These are phyloP conservation scores for Eurytoma californica DNA, from an alignment of 2,888 invertebrate genomes.

Conservation along the genomic window DNA sequence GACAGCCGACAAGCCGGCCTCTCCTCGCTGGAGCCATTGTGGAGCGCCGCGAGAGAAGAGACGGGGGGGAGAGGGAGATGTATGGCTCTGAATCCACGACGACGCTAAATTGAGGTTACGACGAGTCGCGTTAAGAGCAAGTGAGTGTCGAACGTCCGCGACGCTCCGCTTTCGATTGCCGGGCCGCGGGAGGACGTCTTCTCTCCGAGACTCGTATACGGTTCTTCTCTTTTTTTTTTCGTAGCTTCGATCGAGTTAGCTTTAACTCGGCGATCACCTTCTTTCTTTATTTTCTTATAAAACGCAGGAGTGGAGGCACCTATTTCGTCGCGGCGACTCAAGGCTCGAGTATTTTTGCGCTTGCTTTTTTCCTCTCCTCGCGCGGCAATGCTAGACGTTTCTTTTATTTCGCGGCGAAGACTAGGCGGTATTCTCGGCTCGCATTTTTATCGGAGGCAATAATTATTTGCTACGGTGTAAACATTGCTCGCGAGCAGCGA, in stretches of 20 bases:
- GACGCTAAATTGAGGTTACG: conserved; percentile 48
- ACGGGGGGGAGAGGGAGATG: background rate
- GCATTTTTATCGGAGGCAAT: background rate
- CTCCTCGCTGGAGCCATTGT: background rate
- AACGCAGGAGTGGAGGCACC: background rate
- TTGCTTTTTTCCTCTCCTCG: background rate
- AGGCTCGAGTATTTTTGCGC: conserved; percentile 19
- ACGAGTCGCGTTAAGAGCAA: conserved; percentile 39
- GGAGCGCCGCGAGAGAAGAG: background rate
- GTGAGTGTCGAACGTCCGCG: conserved; percentile 48
- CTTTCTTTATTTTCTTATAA: background rate
- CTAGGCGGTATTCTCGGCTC: background rate
- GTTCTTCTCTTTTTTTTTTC: conserved; percentile 16
- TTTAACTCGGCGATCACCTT: conserved; percentile 11
- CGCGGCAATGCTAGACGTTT: conserved; percentile 17
- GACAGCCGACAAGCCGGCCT: conserved; percentile 31
- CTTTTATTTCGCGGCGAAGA: conserved; percentile 18
- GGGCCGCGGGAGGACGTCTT: background rate
- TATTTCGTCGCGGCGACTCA: conserved; percentile 7
- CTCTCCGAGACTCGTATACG: conserved; percentile 4
- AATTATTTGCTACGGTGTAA: background rate
- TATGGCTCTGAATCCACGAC: background rate
- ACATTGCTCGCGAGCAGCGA: background rate
- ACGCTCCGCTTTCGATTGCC: conserved; percentile 40
- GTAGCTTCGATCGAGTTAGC: conserved; percentile 14